Conservation (phyloP, 2,113 vertebrate species). For the Ceuthmochares aereus region DNA sequence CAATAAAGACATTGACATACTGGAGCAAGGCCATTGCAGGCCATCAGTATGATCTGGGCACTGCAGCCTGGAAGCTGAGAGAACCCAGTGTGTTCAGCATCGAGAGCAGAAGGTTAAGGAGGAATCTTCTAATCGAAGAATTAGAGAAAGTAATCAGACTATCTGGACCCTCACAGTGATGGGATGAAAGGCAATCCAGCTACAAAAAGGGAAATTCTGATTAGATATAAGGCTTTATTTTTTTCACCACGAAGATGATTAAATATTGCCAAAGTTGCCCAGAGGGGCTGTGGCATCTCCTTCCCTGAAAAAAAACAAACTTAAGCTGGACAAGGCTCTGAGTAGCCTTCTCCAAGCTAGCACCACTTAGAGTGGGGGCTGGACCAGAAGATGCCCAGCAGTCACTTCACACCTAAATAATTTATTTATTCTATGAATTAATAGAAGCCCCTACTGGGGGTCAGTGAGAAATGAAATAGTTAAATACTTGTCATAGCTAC, state of each 20-base stretch:
- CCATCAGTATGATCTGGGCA: neutral
- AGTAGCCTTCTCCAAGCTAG: neutral
- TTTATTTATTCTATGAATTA: neutral
- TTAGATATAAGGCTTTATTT: neutral
- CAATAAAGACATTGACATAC: neutral
- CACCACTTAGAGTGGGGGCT: rapidly evolving
- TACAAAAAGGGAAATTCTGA: neutral
- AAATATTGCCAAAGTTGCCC: neutral
- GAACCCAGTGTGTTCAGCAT: neutral
- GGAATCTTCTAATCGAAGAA: neutral
- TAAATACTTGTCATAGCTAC: neutral
- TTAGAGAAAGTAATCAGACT: neutral
- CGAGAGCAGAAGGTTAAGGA: neutral
- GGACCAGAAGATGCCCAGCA: neutral
- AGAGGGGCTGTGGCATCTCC: neutral
- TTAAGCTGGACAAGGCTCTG: neutral
- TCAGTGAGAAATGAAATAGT: neutral
- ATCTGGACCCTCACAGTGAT: no score
- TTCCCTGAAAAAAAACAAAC: neutral
- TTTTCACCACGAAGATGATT: neutral
- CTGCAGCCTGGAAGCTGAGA: neutral
- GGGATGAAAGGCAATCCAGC: neutral
- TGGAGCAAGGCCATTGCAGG: neutral
- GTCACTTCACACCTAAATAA: neutral
- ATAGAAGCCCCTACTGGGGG: neutral